Evolutionary conservation across 2,888 invertebrate genomes (phyloP).

Genomic region (Zhuqinia jingwanae): DNA sequence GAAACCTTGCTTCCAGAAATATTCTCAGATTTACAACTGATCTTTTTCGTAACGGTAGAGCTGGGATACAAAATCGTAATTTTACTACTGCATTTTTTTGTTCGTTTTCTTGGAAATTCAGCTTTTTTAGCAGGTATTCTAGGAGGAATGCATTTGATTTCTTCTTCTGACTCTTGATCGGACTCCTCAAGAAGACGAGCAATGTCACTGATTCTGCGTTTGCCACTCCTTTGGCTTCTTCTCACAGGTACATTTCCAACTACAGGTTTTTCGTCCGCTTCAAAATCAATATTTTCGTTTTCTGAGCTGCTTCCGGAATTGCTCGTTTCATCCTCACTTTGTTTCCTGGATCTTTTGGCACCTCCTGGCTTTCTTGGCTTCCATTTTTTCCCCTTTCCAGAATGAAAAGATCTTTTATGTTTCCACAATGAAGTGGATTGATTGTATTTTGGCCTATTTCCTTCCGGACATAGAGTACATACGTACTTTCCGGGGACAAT

Average conservation of each 20-base stretch:
- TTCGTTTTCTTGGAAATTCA: background rate
- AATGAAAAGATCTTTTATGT: conserved; percentile 30
- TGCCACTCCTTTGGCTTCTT: background rate
- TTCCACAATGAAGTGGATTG: background rate
- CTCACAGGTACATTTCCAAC: background rate
- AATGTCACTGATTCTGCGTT: conserved; percentile 2
- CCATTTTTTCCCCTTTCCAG: conserved; percentile 12
- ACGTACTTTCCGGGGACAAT: background rate
- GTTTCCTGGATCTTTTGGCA: background rate
- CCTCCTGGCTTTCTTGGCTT: background rate
- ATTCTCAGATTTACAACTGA: too few species aligned
- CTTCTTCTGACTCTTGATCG: conserved; percentile 18
- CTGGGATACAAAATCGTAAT: background rate
- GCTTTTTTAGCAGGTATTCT: too few species aligned
- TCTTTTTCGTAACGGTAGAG: too few species aligned
- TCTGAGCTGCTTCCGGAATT: conserved; percentile 27
- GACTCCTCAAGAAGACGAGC: background rate
- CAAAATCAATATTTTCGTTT: conserved; percentile 27
- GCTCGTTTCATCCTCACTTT: conserved; percentile 43
- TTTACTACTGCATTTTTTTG: background rate
- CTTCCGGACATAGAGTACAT: conserved; percentile 41
- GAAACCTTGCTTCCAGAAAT: background rate
- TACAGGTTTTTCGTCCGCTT: background rate
- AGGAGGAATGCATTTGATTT: background rate
- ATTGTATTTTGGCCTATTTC: background rate